Conservation (phyloP, 2,888 invertebrate genomes). For the Lamellibrachia satsuma region DNA sequence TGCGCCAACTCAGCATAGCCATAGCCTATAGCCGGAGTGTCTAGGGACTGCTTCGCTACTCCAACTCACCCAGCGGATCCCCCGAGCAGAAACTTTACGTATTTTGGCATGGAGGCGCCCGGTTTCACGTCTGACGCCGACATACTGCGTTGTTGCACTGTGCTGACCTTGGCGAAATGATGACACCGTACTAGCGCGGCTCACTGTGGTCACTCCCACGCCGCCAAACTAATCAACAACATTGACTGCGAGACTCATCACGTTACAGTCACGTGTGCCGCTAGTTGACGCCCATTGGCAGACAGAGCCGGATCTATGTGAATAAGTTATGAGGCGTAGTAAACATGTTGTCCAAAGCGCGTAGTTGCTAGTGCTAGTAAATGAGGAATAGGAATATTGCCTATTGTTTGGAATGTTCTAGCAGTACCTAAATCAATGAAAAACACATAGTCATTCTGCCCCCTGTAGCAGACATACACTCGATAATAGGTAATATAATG, state of each 20-base stretch:
- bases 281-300: not conserved
- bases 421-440: not conserved
- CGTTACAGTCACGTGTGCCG: not conserved
- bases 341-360: not conserved
- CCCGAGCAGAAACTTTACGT: conserved; percentile 83
- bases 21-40: not conserved
- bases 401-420: not conserved
- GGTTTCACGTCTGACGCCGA: not conserved
- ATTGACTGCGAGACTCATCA: not conserved
- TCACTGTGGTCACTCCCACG: not conserved
- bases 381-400: not conserved
- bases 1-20: not conserved
- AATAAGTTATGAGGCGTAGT: not conserved
- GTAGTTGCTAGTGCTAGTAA: not conserved
- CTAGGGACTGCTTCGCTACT: not conserved
- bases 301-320: not conserved
- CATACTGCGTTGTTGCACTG: not conserved
- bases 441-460: not conserved
- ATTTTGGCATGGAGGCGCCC: conserved; percentile 72
- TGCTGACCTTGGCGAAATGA: conserved; percentile 1
- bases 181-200: not conserved
- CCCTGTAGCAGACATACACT: not conserved
- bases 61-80: conserved; percentile 80
- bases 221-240: not conserved
- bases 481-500: not conserved